phyloP scores from a whole-genome alignment of 2,113 vertebrate genomes.

The Geococcyx californianus region DNA sequence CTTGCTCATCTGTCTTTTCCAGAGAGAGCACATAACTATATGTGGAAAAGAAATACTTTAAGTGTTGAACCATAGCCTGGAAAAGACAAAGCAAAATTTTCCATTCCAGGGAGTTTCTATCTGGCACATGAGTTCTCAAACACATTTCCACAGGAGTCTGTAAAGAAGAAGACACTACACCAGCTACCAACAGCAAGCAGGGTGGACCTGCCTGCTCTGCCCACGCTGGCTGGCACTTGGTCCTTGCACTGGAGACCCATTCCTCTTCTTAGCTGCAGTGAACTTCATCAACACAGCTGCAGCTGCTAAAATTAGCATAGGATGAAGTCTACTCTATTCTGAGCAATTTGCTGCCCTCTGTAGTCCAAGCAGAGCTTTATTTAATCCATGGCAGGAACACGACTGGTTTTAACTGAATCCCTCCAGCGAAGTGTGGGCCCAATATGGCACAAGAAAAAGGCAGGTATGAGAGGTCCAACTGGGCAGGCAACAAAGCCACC shows the following conservation, averaged over 20 bases:
- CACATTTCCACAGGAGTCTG: background rate
- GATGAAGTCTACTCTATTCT: background rate
- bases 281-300: background rate
- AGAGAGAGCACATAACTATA: accelerated
- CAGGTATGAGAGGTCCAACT: background rate
- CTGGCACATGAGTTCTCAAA: background rate
- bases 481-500: background rate
- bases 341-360: constrained; percentile 36
- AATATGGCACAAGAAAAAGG: accelerated
- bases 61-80: background rate
- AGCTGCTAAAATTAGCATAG: background rate
- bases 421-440: background rate
- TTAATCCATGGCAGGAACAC: background rate
- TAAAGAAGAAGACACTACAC: background rate
- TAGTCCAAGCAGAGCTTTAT: background rate
- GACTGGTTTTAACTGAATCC: background rate
- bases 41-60: background rate
- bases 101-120: background rate
- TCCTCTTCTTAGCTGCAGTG: background rate
- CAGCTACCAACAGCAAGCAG: background rate
- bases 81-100: background rate
- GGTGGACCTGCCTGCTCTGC: background rate
- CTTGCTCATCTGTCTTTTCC: background rate
- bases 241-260: background rate
- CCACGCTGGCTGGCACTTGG: background rate